Evolutionary conservation across 2,113 vertebrate species (phyloP), one percentile per base, ranked within the genome.

Genomic region (Carollia perspicillata): DNA sequence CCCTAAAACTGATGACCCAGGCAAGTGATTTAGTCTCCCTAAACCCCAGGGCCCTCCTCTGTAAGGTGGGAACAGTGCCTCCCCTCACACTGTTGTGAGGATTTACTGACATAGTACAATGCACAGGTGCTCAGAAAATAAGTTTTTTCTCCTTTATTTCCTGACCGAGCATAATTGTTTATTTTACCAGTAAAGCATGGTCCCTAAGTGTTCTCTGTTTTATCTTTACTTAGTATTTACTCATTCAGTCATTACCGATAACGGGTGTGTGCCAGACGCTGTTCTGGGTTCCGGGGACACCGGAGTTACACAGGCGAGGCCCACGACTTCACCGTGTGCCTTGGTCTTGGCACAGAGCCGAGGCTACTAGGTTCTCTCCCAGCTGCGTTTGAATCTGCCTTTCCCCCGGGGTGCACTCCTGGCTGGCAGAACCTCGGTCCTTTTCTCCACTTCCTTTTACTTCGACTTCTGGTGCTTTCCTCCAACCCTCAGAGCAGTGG

Each of bases 151-250:
- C 53, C 33, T 75, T 30, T 51, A 42, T 58, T 58, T 79, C 60
- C 72, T 92, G 33, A 78, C 18, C 49, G 83, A 94, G n/a, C 28
- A 28, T 33, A 28, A n/a, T 63, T 88, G 8, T 60, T 81, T 83
- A 95, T 78, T 26, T 28, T 74, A 81, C 30, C 65, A 81, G n/a
- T 37, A 75, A 78, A 84, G 65, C 33, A 51, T 33, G 86, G 58
- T 55, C 55, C 75, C 42, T 72, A 26, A 28, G 26, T 88, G 30
- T n/a, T 53, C 63, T 22, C 22, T 84, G 63, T 47, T 22, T 8
- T 28, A 35, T 22, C 20, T 11, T 10, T 30, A 33, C 28, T 53
- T 33, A 14, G 23, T 83, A 17, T 72, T 65, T 42, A 77, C 63
- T 84, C 37, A 20, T 49, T 84, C 35, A 26, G 13, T 87, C 4